Evolutionary conservation across 2,888 invertebrate species (phyloP), one percentile per base, ranked within the genome.

Genomic region (Cylindroiulus punctatus): DNA sequence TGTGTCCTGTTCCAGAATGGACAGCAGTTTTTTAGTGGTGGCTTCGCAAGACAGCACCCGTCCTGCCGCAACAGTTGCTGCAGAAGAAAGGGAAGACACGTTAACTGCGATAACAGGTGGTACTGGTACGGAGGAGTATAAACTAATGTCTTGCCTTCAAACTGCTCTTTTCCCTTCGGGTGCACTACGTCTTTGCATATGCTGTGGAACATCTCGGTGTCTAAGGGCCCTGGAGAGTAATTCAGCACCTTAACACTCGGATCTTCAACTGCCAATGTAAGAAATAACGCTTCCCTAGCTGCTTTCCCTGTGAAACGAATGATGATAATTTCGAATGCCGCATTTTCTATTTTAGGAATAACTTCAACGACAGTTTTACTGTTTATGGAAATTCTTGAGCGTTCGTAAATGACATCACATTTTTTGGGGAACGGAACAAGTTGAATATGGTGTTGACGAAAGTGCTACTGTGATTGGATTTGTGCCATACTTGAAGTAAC

Each of bases 221-320:
- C 94, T 1, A 98, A 95, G 0, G 97, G 97, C 19, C 98, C 98
- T 0, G 98, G 98, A 0, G 97, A 95, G 91, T 98, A 98, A 91
- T 95, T 98, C 82, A 98, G 91, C 17, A 98, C 95, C 88, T 94
- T 92, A 0, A 95, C 90, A 57, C 94, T 91, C 17, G 94, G 93
- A 89, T 96, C 94, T 91, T 98, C 98, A 86, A 93, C 92, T 0
- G 97, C 96, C 86, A 98, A 92, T 3, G 95, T 91, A 89, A 93
- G 93, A 90, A 98, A 97, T 90, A 95, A 96, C 94, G 97, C 95
- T 90, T 98, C 96, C 85, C 98, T 92, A 0, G 96, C 95, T 0
- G 98, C 96, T 92, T 98, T 97, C 0, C 95, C 96, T 83, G 26
- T 17, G 40, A 44, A 86, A 47, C 4, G 26, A 57, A 36, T 36